phyloP scores from a whole-genome alignment of 2,797 vertebrate species.

The Tragelaphus oryx region DNA sequence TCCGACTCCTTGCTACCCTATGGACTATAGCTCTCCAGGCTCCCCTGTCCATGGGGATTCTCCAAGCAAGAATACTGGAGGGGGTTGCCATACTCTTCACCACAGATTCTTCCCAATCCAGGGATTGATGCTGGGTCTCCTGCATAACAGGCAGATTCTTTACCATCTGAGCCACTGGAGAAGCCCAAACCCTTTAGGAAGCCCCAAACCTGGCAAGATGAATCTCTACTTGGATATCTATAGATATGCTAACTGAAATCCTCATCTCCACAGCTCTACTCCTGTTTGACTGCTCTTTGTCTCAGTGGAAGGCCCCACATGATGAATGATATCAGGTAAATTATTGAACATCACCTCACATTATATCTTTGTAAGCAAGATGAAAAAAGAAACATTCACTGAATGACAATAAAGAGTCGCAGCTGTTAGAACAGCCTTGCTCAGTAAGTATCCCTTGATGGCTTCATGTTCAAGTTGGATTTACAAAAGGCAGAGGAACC shows the following conservation, averaged over 20 bases:
- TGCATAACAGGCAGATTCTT: background rate
- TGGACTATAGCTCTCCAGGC: background rate
- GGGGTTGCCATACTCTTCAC: background rate
- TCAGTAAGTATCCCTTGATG: background rate
- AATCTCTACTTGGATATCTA: slow-evolving; percentile 12
- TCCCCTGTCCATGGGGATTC: background rate
- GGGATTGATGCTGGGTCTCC: background rate
- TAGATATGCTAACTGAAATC: background rate
- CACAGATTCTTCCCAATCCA: background rate
- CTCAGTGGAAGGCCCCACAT: background rate
- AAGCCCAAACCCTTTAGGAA: background rate
- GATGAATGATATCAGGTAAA: slow-evolving; percentile 7
- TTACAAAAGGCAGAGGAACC: background rate
- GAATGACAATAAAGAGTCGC: background rate
- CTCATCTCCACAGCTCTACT: background rate
- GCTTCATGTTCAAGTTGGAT: background rate
- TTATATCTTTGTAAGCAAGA: background rate
- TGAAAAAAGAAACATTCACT: background rate
- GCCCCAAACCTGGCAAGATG: background rate
- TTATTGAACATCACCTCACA: background rate
- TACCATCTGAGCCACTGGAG: background rate
- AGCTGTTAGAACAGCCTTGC: background rate
- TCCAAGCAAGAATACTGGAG: background rate
- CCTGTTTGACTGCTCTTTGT: background rate
- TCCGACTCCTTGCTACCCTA: background rate